Evolutionary conservation across 2,888 invertebrate species (phyloP).

Genomic region (Polydrusus cervinus): DNA sequence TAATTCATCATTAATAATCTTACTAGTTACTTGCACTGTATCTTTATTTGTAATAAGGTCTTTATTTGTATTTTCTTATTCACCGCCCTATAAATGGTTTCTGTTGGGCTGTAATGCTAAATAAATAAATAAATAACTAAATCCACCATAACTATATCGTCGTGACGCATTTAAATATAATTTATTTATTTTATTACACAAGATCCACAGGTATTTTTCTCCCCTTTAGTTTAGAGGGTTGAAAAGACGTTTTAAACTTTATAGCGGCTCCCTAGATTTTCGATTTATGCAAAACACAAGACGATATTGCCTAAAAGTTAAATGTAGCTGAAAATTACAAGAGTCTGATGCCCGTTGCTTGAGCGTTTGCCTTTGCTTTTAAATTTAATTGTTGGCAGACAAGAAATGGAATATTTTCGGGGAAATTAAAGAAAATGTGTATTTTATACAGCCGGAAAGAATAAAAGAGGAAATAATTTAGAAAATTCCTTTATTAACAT

Average conservation of each 20-base stretch:
- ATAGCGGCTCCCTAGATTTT: conserved; percentile 44
- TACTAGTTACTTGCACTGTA: too few species aligned
- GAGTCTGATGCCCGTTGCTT: conserved; percentile 31
- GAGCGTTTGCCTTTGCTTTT: conserved; percentile 43
- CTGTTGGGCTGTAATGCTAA: too few species aligned
- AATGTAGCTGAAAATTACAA: conserved; percentile 56
- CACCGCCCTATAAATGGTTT: too few species aligned
- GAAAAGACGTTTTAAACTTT: conserved; percentile 38
- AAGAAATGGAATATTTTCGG: conserved; percentile 5
- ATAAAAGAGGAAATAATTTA: background rate
- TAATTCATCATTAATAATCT: too few species aligned
- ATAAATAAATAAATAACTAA: too few species aligned
- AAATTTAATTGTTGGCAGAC: conserved; percentile 50
- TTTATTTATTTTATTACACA: background rate
- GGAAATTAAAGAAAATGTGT: conserved; percentile 2
- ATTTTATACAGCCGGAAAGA: background rate
- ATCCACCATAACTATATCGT: too few species aligned
- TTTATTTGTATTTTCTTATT: too few species aligned
- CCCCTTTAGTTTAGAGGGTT: conserved; percentile 11
- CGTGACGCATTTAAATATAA: too few species aligned
- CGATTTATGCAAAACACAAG: conserved; percentile 55
- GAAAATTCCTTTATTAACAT: too few species aligned
- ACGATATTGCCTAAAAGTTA: conserved; percentile 53
- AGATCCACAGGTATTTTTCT: conserved; percentile 37
- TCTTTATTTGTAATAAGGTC: too few species aligned